These are phyloP conservation scores for Phaethornis superciliosus DNA, from an alignment of 2,113 vertebrate genomes.

Conservation along the genomic window DNA sequence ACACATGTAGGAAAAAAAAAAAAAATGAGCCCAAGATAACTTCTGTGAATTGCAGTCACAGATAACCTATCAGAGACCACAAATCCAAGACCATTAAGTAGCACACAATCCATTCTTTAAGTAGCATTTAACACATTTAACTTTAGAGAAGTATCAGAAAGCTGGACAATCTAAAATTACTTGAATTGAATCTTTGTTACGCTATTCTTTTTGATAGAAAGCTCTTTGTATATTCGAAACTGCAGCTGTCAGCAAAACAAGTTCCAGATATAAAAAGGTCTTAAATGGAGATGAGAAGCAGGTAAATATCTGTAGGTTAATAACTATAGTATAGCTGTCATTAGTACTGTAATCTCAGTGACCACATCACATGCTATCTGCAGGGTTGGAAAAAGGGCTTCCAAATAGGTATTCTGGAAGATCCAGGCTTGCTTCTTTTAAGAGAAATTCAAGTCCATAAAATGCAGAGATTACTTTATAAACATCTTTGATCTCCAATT, in stretches of 20 bases:
- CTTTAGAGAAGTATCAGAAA: background rate
- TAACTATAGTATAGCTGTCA: background rate
- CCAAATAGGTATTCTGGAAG: rapidly evolving
- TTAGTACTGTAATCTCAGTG: background rate
- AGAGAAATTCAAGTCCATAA: background rate
- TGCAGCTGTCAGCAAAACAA: background rate
- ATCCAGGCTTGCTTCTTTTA: background rate
- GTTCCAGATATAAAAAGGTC: background rate
- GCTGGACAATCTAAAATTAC: background rate
- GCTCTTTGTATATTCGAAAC: background rate
- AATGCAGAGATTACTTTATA: background rate
- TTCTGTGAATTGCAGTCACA: background rate
- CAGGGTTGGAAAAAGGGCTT: background rate
- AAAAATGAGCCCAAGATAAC: background rate
- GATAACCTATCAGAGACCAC: background rate
- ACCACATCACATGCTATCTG: background rate
- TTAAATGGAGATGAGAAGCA: background rate
- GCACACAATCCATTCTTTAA: background rate
- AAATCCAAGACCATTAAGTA: background rate
- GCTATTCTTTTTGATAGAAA: background rate
- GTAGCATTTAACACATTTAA: background rate
- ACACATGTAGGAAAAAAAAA: background rate
- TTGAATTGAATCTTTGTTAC: background rate
- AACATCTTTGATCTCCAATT: background rate
- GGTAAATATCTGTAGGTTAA: background rate